Percentiles rank a stretch among this genome's conserved stretches.
Evolutionary conservation across 2,888 invertebrate genomes (phyloP).

Genomic region (Papilio gigon): DNA sequence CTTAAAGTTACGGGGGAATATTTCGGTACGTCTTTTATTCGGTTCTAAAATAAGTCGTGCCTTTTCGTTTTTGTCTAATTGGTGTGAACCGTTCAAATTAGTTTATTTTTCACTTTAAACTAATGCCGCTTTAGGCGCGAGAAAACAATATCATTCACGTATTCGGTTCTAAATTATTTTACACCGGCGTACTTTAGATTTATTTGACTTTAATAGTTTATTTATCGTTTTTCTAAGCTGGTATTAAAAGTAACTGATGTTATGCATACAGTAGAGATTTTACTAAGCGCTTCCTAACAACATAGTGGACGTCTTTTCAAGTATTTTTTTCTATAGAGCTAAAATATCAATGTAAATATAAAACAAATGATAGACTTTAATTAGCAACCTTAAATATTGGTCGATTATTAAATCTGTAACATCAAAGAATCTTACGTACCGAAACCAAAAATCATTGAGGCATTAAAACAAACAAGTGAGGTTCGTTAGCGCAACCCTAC

Average conservation of each 20-base stretch:
- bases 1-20: constrained; percentile 45
- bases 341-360: too few species aligned
- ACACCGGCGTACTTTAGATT: background rate
- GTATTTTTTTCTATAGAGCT: too few species aligned
- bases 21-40: constrained; percentile 43
- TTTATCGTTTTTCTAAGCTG: background rate
- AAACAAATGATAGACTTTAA: too few species aligned
- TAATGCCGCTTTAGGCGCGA: constrained; percentile 24
- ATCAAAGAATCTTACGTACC: constrained; percentile 1
- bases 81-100: constrained; percentile 30
- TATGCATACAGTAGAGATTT: too few species aligned
- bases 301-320: too few species aligned
- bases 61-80: constrained; percentile 28
- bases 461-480: constrained; percentile 24
- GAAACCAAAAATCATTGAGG: constrained; percentile 20
- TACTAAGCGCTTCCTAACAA: too few species aligned
- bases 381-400: background rate
- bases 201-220: constrained; percentile 3
- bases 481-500: constrained; percentile 29
- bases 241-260: too few species aligned
- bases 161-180: background rate
- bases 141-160: constrained; percentile 23
- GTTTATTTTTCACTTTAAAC: constrained; percentile 28
- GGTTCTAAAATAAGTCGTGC: constrained; percentile 33
- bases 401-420: background rate